Evolutionary conservation across 1,140 invertebrate species (phyloP), one percentile per base, ranked within the genome.

Genomic region (Sminthurides bifidus): DNA sequence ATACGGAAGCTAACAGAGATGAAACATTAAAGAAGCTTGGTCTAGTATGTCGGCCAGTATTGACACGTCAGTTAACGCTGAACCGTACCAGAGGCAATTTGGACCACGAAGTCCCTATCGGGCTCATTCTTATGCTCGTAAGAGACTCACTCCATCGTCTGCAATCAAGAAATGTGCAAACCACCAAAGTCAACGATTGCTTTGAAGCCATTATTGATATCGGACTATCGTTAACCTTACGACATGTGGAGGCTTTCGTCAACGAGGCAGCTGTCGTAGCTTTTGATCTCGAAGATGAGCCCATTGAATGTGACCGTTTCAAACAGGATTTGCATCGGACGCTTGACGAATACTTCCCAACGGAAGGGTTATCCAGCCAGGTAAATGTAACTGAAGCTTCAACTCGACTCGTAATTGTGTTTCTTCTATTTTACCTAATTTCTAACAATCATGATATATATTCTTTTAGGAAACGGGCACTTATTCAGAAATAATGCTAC

Each of bases 171-270:
- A 26, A 8, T 10, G 10, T 27, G 10, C 17, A 30, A 3, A 4
- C 17, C 21, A n/a, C 35, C 1, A 56, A 58, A 35, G 17, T 23
- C 2, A 24, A 56, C 8, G 21, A 26, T 2, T 41, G 57, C 21
- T 30, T 45, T 2, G 5, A 5, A 4, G n/a, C 23, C 12, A 60
- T 64, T 6, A 17, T 58, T 4, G 58, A 64, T 21, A 35, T 55
- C 23, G 62, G 62, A 4, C 62, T 64, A 12, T 56, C 49, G 1
- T 17, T 64, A 1, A 30, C 45, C 23, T 64, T 37, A 35, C 53
- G 26, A 17, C 62, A 64, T 19, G 19, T 37, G 19, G 54, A 60
- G 17, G 45, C 49, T 6, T 59, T 52, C 31, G 19, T 60, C n/a
- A 26, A 52, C 27, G 50, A 53, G 23, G 17, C 44, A 14, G 2